Evolutionary conservation across 1,140 invertebrate genomes (phyloP).

Genomic region (Hypsibius dujardini): DNA sequence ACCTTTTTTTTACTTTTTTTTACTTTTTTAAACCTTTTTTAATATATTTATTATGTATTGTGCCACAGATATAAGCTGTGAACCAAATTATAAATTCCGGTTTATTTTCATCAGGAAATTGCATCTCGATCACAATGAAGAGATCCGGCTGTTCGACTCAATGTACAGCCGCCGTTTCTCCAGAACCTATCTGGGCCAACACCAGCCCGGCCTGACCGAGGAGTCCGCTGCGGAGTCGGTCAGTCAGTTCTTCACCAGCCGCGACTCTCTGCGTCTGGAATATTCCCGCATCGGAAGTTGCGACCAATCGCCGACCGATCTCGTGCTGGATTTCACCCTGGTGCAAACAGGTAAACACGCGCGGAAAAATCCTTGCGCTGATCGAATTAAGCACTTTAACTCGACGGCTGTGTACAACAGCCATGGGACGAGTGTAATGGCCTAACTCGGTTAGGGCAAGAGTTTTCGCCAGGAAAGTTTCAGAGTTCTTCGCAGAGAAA

Average conservation of each 20-base stretch:
- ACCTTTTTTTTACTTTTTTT: too few species aligned
- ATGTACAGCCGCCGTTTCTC: background rate
- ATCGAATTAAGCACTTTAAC: background rate
- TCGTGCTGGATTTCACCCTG: slow-evolving; percentile 6
- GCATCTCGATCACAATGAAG: background rate
- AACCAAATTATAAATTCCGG: too few species aligned
- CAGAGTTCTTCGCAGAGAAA: background rate
- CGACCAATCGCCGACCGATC: background rate
- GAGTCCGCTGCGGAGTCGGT: background rate
- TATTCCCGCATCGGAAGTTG: background rate
- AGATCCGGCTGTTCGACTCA: background rate
- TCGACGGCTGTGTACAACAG: background rate
- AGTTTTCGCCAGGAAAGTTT: background rate
- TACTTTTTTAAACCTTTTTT: too few species aligned
- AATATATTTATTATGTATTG: too few species aligned
- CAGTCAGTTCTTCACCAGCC: background rate
- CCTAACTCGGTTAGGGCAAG: background rate
- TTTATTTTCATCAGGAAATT: too few species aligned
- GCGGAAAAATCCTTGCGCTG: too few species aligned
- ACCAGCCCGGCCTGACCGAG: background rate
- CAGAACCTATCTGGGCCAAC: background rate
- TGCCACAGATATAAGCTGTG: too few species aligned
- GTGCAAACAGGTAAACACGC: background rate
- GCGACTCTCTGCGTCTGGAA: background rate
- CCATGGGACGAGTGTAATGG: background rate